Evolutionary conservation across 2,888 invertebrate species (phyloP).

Genomic region (Aphrophora alni): DNA sequence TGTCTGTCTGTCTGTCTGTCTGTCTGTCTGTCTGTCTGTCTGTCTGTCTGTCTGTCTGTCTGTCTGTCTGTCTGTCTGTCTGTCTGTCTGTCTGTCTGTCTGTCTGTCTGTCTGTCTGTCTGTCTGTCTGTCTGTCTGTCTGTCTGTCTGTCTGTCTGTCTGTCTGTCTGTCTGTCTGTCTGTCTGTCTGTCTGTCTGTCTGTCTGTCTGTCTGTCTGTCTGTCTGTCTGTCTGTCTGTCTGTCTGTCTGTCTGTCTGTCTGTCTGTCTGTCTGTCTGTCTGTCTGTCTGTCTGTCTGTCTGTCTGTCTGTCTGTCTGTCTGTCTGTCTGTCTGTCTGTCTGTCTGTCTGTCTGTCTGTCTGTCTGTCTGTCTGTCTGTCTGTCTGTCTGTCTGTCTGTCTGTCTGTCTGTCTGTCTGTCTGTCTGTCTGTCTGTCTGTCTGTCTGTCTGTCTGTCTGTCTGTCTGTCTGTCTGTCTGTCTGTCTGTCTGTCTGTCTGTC

Average conservation of each 20-base stretch:
- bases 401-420: too few relatives aligned
- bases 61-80: not conserved
- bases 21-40: constrained; percentile 13
- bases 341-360: too few relatives aligned
- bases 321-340: too few relatives aligned
- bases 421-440: too few relatives aligned
- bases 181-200: not conserved
- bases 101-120: constrained; percentile 13
- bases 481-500: constrained; percentile 10
- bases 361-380: not conserved
- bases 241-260: not conserved
- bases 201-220: not conserved
- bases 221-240: not conserved
- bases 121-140: constrained; percentile 2
- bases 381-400: not conserved
- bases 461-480: not conserved
- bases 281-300: constrained; percentile 13
- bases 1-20: constrained; percentile 13
- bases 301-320: not conserved
- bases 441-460: too few relatives aligned
- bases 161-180: not conserved
- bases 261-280: constrained; percentile 13
- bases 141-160: not conserved
- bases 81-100: not conserved
- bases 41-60: constrained; percentile 13